A percentile compares a stretch with the other conserved stretches of the same genome.
These are phyloP conservation scores for Cotesia typhae DNA, from an alignment of 1,140 invertebrate species.

Conservation along the genomic window DNA sequence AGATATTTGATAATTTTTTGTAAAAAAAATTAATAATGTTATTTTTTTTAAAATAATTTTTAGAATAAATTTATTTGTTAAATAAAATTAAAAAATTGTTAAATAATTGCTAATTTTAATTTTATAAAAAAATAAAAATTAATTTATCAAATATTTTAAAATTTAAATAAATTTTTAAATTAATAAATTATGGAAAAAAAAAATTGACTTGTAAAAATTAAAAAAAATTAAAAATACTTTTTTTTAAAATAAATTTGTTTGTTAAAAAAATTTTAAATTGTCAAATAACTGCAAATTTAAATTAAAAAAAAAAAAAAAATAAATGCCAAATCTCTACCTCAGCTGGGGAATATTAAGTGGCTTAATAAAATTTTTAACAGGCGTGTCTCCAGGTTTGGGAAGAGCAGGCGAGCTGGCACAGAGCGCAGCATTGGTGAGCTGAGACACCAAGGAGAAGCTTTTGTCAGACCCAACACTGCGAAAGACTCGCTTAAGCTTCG, in stretches of 20 bases:
- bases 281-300: too few relatives aligned
- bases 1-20: too few relatives aligned
- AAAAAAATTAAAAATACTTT: constrained; percentile 34
- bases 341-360: constrained; percentile 71
- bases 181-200: too few relatives aligned
- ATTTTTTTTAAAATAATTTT: too few relatives aligned
- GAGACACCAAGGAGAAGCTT: constrained; percentile 67
- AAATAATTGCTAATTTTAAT: too few relatives aligned
- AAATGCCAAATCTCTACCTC: constrained; percentile 45
- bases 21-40: too few relatives aligned
- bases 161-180: too few relatives aligned
- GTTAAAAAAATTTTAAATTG: not conserved
- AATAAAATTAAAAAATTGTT: too few relatives aligned
- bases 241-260: constrained; percentile 38
- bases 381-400: constrained; percentile 64
- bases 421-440: constrained; percentile 71
- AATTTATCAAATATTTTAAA: too few relatives aligned
- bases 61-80: too few relatives aligned
- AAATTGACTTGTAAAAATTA: not conserved
- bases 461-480: constrained; percentile 61
- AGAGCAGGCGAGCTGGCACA: constrained; percentile 72
- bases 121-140: too few relatives aligned
- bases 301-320: too few relatives aligned
- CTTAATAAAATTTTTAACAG: constrained; percentile 68
- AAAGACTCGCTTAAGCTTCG: constrained; percentile 70